Conservation (phyloP, 2,113 vertebrate species). For the Panthera leo region DNA sequence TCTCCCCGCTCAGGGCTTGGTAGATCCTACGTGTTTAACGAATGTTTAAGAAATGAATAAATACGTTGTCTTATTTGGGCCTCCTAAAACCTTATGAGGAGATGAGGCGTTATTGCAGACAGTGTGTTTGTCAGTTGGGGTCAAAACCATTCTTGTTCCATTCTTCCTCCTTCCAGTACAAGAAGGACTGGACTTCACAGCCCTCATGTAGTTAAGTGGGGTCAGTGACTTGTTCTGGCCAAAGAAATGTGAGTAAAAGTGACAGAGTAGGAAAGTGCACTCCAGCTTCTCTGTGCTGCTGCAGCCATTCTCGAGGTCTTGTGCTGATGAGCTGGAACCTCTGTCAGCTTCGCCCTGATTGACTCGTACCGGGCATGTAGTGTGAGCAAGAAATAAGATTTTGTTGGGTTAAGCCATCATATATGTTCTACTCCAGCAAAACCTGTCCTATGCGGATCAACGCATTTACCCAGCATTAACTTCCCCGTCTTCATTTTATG, state of each 20-base stretch:
- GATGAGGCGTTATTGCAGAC: neutral
- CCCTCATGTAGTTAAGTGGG: neutral
- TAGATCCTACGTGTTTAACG: neutral
- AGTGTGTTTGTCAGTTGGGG: neutral
- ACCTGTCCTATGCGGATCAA: neutral
- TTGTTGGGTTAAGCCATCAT: neutral
- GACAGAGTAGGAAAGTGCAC: neutral
- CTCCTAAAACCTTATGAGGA: neutral
- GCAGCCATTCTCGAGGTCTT: neutral
- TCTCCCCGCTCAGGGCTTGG: neutral
- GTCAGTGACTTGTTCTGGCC: neutral
- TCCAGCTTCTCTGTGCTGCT: neutral
- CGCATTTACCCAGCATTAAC: neutral
- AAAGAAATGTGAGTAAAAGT: neutral
- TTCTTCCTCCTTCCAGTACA: neutral
- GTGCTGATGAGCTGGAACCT: neutral
- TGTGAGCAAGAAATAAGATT: neutral
- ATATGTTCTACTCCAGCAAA: neutral
- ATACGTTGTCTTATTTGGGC: conserved; percentile 2
- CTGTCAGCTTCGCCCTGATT: neutral
- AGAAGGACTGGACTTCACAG: neutral
- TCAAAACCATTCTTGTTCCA: neutral
- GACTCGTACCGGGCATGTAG: neutral
- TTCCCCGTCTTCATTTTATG: neutral
- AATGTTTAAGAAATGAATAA: conserved; percentile 9